Conservation (phyloP, 2,797 vertebrate genomes). For the Acridotheres tristis region DNA sequence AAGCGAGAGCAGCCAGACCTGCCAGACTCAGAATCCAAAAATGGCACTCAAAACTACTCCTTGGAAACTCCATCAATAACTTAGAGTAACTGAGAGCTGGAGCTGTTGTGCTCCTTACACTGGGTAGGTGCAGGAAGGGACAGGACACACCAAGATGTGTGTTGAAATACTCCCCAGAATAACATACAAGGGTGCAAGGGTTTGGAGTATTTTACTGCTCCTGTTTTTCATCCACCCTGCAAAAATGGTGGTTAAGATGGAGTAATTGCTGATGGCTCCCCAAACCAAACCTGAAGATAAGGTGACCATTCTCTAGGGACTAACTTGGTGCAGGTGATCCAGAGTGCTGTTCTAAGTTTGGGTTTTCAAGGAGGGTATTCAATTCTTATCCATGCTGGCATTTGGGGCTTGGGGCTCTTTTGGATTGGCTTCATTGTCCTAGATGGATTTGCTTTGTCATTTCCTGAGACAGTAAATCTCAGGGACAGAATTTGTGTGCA, state of each 20-base stretch:
- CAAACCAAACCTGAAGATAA: not conserved
- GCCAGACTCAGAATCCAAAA: not conserved
- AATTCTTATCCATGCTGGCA: not conserved
- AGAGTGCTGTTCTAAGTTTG: not conserved
- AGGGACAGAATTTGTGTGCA: not conserved
- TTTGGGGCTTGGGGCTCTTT: not conserved
- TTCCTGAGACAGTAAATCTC: not conserved
- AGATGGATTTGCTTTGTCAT: not conserved
- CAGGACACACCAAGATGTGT: accelerated
- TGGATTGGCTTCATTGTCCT: not conserved
- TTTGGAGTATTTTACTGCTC: not conserved
- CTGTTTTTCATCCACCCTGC: not conserved
- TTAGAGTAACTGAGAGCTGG: not conserved
- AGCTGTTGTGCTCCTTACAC: not conserved
- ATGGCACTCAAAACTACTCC: not conserved
- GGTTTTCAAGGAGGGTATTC: not conserved
- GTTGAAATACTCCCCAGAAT: not conserved
- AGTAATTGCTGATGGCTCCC: not conserved
- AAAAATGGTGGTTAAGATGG: not conserved
- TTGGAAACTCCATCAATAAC: not conserved
- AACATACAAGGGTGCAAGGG: accelerated
- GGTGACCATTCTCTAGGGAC: accelerated
- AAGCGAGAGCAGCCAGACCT: not conserved
- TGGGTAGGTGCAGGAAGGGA: not conserved
- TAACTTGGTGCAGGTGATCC: not conserved